Evolutionary conservation across 2,113 vertebrate species (phyloP).

Genomic region (Entelurus aequoreus): DNA sequence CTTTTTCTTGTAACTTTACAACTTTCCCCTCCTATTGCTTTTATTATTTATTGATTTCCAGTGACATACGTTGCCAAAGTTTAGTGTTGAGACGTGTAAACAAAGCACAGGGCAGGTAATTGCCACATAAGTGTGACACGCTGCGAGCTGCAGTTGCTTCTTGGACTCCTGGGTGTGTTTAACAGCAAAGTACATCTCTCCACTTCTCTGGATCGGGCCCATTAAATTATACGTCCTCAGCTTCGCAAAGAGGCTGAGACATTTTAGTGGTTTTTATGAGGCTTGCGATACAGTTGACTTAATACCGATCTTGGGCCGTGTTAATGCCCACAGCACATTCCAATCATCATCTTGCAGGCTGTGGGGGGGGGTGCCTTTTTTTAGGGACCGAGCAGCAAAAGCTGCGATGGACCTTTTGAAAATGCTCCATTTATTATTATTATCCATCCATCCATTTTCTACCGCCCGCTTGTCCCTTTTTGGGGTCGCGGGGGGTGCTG

Average conservation of each 20-base stretch:
- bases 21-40: too few species aligned
- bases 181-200: slow-evolving; percentile 4
- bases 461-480: too few species aligned
- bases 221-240: slow-evolving; percentile 6
- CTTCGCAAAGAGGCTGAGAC: slow-evolving; percentile 4
- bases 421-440: too few species aligned
- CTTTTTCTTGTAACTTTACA: too few species aligned
- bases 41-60: background rate
- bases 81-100: background rate
- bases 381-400: background rate
- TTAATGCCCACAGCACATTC: background rate
- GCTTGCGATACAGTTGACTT: slow-evolving; percentile 7
- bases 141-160: too few species aligned
- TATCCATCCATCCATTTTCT: too few species aligned
- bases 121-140: background rate
- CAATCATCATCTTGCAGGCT: background rate
- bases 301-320: background rate
- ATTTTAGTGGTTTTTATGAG: slow-evolving; percentile 9
- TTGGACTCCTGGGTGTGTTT: background rate
- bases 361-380: background rate
- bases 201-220: background rate
- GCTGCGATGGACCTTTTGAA: too few species aligned
- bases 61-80: background rate
- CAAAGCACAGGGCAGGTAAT: background rate
- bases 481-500: too few species aligned